Evolutionary conservation across 1,140 invertebrate species (phyloP).

Genomic region (Drosophila trapezifrons): DNA sequence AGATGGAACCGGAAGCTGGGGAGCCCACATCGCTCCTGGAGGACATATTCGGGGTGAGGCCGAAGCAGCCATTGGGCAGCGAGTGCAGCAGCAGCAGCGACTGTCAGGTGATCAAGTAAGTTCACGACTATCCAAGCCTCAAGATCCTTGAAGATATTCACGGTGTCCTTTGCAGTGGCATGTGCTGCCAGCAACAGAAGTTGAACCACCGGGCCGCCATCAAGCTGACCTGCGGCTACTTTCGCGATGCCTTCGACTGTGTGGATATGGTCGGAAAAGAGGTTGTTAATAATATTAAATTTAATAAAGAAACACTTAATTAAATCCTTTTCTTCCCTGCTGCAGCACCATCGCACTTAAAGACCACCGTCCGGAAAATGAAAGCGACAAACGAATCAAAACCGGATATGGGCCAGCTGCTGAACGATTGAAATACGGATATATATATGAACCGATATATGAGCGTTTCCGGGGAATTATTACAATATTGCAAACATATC

Average conservation of each 20-base stretch:
- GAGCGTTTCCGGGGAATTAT: constrained; percentile 24
- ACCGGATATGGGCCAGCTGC: constrained; percentile 13
- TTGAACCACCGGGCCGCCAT: constrained; percentile 90
- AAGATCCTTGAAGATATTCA: neutral
- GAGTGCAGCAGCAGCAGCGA: constrained; percentile 93
- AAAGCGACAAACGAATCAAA: constrained; percentile 5
- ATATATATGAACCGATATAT: constrained; percentile 9
- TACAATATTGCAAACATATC: constrained; percentile 54
- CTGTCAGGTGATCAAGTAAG: constrained; percentile 90
- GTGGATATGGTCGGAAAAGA: constrained; percentile 86
- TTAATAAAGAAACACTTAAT: neutral
- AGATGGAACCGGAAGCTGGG: constrained; percentile 69
- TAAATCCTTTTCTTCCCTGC: neutral
- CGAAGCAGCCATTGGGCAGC: constrained; percentile 91
- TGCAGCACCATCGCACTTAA: constrained; percentile 51
- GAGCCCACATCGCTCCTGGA: constrained; percentile 29
- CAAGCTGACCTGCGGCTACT: constrained; percentile 94
- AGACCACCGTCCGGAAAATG: neutral
- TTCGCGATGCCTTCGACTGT: constrained; percentile 94
- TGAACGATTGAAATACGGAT: constrained; percentile 28
- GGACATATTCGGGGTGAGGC: constrained; percentile 53
- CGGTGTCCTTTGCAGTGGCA: constrained; percentile 85
- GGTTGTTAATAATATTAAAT: constrained; percentile 12
- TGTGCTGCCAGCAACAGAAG: constrained; percentile 94
- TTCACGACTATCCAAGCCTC: neutral